A percentile compares a stretch with the other conserved stretches of the same genome.
Conservation (phyloP, 1,140 invertebrate species). For the Pseudobourletiella spinata region DNA sequence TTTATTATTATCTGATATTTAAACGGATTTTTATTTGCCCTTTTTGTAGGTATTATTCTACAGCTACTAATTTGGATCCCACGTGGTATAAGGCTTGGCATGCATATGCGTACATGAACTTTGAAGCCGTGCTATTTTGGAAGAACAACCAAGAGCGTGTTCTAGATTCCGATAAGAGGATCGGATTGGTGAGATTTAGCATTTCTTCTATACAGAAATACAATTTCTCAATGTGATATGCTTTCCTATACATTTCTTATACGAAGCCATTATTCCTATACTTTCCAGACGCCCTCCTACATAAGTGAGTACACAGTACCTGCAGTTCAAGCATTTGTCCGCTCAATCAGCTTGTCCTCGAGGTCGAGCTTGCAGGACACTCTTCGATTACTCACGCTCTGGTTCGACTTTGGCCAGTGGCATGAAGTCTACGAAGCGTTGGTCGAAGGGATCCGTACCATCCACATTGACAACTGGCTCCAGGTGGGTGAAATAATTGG, state of each 20-base stretch:
- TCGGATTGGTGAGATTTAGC: conserved; percentile 18
- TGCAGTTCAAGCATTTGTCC: conserved; percentile 91
- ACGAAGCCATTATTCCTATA: conserved; percentile 7
- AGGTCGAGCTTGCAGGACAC: conserved; percentile 95
- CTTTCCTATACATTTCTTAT: neutral
- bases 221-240: neutral
- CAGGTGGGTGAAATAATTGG: too few relatives aligned
- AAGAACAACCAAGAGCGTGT: conserved; percentile 52
- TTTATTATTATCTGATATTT: neutral
- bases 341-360: conserved; percentile 73
- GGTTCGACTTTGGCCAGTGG: conserved; percentile 93
- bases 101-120: conserved; percentile 95
- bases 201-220: too few relatives aligned
- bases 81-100: conserved; percentile 96
- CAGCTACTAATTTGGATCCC: conserved; percentile 79
- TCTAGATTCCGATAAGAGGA: conserved; percentile 1
- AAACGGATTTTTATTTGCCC: too few relatives aligned
- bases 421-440: conserved; percentile 89
- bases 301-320: conserved; percentile 77
- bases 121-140: conserved; percentile 87
- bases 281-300: conserved; percentile 39
- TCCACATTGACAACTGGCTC: conserved; percentile 97
- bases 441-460: conserved; percentile 78
- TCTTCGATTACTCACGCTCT: conserved; percentile 78
- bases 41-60: conserved; percentile 52